phyloP scores from a whole-genome alignment of 2,888 invertebrate genomes.

The Mechanitis mazaeus region DNA sequence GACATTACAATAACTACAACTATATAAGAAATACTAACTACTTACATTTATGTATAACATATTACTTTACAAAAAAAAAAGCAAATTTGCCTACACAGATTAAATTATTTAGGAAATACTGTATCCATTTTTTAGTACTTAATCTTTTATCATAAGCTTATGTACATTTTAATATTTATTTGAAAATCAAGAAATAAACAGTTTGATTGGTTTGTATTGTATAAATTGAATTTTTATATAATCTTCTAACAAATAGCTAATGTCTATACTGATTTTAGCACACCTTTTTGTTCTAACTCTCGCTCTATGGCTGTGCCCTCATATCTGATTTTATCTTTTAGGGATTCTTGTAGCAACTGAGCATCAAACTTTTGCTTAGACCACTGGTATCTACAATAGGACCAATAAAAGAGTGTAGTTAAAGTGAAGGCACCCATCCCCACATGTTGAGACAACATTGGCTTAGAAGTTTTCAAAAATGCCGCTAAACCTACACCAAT shows the following conservation, averaged over 20 bases:
- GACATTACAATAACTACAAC: too few species aligned
- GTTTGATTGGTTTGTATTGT: too few species aligned
- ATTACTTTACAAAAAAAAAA: too few species aligned
- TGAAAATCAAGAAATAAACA: too few species aligned
- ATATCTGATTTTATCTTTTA: constrained; percentile 77
- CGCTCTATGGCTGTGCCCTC: constrained; percentile 79
- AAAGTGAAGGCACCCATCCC: constrained; percentile 81
- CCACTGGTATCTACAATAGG: constrained; percentile 82
- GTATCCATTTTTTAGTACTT: too few species aligned
- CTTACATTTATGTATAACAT: too few species aligned
- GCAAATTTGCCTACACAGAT: too few species aligned
- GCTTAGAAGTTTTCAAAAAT: constrained; percentile 85
- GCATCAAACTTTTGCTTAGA: constrained; percentile 81
- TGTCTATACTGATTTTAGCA: constrained; percentile 52
- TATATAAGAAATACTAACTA: too few species aligned
- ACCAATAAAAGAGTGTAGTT: constrained; percentile 82
- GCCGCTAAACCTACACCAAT: constrained; percentile 79
- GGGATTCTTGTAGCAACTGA: constrained; percentile 76
- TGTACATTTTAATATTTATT: too few species aligned
- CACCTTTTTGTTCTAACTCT: constrained; percentile 60
- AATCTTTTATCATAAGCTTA: too few species aligned
- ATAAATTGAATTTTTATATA: not conserved
- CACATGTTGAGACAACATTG: constrained; percentile 78
- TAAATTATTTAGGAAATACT: too few species aligned
- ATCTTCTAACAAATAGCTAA: not conserved